Evolutionary conservation across 2,888 invertebrate species (phyloP).

Genomic region (Diarsia brunnea): DNA sequence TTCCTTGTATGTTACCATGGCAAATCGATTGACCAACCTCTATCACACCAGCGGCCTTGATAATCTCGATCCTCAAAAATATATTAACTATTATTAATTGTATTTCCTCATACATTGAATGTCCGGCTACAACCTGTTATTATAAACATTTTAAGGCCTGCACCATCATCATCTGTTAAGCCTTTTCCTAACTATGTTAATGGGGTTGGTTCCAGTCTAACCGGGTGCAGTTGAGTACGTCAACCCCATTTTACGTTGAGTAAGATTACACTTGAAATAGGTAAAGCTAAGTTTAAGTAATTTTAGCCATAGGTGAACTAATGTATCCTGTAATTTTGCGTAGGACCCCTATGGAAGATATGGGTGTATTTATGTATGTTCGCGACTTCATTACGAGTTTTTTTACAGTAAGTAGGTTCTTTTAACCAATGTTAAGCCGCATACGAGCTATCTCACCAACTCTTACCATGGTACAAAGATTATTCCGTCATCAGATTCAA

Average conservation of each 20-base stretch:
- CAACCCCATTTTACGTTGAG: neutral
- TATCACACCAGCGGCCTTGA: conserved; percentile 2
- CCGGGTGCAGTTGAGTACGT: neutral
- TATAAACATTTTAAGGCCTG: neutral
- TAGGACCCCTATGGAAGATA: neutral
- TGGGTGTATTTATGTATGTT: neutral
- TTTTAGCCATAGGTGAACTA: neutral
- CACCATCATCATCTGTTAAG: neutral
- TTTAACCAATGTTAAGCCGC: neutral
- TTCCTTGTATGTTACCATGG: conserved; percentile 22
- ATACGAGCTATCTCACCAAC: neutral
- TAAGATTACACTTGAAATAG: neutral
- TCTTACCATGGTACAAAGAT: neutral
- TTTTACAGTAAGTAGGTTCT: neutral
- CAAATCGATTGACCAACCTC: neutral
- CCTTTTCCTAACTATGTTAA: neutral
- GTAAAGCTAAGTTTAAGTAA: neutral
- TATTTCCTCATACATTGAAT: neutral
- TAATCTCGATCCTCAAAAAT: neutral
- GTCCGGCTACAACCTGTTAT: neutral
- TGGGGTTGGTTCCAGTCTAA: neutral
- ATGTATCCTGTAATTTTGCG: neutral
- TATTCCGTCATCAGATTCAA: neutral
- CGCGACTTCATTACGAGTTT: neutral
- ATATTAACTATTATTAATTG: neutral